Base-by-base conservation (phyloP, 1,140 invertebrate genomes). In the Drosophila elegans region DNA sequence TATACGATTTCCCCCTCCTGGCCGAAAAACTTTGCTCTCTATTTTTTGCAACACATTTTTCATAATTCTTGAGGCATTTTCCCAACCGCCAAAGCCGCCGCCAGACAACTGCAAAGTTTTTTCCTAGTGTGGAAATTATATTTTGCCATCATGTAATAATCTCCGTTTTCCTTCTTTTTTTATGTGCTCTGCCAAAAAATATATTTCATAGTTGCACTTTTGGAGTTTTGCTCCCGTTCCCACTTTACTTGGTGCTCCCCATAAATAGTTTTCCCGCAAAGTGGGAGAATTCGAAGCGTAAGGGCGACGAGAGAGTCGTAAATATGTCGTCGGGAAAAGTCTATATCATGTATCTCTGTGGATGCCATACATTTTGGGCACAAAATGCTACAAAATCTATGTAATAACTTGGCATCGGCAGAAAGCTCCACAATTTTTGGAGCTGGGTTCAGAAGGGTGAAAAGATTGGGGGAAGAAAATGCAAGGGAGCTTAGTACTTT, bases 371-470 rank as follows among this genome's bases (percentile, higher is more conserved):
- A 75, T 86, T 86, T 86, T 79, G 76, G 80, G 52, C 76, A 88
- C 83, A 88, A 86, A 86, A 88, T 86, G 83, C 79, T 83, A 86
- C 83, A 86, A 83, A 88, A 89, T 89, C 84, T 83, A 89, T 83
- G 72, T 77, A 80, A 88, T 88, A 89, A 80, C 80, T 77, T 36
- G 16, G 64, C 48, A 68, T 48, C 48, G 38, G 46, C 62, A 44
- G 36, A 78, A 77, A 59, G 59, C 60, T 51, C 62, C 55, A 61
- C 56, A 66, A 82, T 82, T 83, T 54, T 59, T 48, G 62, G 63
- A 34, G 32, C 48, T 13, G 12, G 34, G 42, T 44, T 29, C 16
- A 46, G 27, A 9, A 27, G 44, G n/a, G 51, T 45, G 45, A 11
- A 29, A 5, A 5, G 11, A 55, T 34, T 66, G 44, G n/a, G 2